phyloP scores from a whole-genome alignment of 1,140 invertebrate species.

The Pygmarrhopalites habei region DNA sequence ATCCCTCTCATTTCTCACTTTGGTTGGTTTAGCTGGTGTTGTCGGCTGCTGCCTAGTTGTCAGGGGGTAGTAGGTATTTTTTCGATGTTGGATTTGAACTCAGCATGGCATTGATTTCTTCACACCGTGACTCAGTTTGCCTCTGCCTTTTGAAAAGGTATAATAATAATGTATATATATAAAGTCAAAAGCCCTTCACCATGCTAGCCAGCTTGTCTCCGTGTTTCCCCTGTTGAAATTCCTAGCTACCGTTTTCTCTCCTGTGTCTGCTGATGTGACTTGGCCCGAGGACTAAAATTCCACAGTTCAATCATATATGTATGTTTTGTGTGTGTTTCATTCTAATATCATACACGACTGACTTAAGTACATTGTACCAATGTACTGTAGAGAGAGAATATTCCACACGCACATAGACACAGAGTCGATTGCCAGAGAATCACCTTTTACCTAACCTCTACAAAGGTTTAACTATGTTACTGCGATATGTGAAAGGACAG shows the following conservation, averaged over 20 bases:
- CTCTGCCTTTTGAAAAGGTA: constrained; percentile 15
- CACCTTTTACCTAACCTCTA: too few relatives aligned
- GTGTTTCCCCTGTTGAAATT: constrained; percentile 38
- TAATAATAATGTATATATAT: constrained; percentile 12
- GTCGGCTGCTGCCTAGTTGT: constrained; percentile 7
- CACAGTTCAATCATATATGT: constrained; percentile 10
- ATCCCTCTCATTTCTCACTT: not conserved
- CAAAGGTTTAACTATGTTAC: too few relatives aligned
- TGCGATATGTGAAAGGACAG: too few relatives aligned
- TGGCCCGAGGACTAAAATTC: constrained; percentile 34
- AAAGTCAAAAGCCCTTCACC: constrained; percentile 28
- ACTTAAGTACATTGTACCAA: not conserved
- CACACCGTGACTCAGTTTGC: constrained; percentile 35
- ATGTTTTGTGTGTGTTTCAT: not conserved
- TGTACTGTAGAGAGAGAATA: not conserved
- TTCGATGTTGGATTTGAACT: constrained; percentile 10
- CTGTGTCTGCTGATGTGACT: constrained; percentile 8
- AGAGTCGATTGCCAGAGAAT: too few relatives aligned
- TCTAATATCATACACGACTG: not conserved
- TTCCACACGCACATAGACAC: too few relatives aligned
- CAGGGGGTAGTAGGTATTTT: constrained; percentile 6
- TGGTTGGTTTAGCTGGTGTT: not conserved
- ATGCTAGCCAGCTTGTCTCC: constrained; percentile 39
- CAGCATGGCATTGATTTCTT: constrained; percentile 39
- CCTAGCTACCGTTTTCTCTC: constrained; percentile 34